Evolutionary conservation across 2,888 invertebrate species (phyloP).

Genomic region (Aspidiotus rigidus): DNA sequence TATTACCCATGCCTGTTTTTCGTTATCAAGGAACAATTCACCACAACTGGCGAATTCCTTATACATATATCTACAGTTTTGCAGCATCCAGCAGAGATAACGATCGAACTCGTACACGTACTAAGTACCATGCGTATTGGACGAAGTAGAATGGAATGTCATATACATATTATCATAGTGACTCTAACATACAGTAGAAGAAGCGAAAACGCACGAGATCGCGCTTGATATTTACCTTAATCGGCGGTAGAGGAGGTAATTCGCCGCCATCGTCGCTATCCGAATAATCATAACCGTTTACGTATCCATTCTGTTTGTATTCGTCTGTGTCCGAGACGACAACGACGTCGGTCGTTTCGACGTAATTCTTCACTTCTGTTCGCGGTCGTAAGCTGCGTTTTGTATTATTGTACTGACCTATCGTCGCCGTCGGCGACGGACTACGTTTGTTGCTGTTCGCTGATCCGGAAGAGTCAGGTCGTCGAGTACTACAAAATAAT

Average conservation of each 20-base stretch:
- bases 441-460: conserved; percentile 20
- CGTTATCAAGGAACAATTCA: too few relatives aligned
- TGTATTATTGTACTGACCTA: conserved; percentile 23
- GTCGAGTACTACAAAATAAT: conserved; percentile 3
- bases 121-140: too few relatives aligned
- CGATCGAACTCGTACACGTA: too few relatives aligned
- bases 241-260: conserved; percentile 61
- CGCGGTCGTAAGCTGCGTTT: conserved; percentile 66
- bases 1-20: too few relatives aligned
- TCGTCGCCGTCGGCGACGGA: conserved; percentile 17
- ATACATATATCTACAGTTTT: too few relatives aligned
- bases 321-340: conserved; percentile 45
- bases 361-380: conserved; percentile 73
- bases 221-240: conserved; percentile 46
- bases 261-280: conserved; percentile 54
- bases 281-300: conserved; percentile 54
- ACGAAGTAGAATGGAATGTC: too few relatives aligned
- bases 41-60: too few relatives aligned
- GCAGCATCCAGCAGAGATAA: too few relatives aligned
- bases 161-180: too few relatives aligned
- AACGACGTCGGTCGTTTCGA: conserved; percentile 64
- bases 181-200: too few relatives aligned
- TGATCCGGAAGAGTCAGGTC: conserved; percentile 23
- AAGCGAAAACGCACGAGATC: too few relatives aligned
- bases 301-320: conserved; percentile 48